Evolutionary conservation across 2,113 vertebrate species (phyloP).

Genomic region (Sander vitreus): DNA sequence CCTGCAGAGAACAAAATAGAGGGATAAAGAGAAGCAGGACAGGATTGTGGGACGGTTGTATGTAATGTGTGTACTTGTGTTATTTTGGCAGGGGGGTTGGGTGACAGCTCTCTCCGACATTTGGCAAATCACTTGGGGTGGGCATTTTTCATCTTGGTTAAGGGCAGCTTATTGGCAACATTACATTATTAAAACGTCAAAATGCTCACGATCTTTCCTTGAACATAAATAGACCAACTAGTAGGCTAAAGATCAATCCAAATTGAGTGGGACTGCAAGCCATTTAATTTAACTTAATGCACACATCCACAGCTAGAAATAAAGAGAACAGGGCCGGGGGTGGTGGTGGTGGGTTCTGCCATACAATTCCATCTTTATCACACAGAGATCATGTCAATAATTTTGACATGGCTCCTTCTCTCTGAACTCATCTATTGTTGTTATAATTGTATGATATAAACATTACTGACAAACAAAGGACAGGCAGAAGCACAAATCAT

Average conservation of each 20-base stretch:
- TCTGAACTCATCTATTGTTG: constrained; percentile 70
- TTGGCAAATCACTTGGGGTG: constrained; percentile 51
- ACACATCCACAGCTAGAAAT: constrained; percentile 21
- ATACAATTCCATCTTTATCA: constrained; percentile 62
- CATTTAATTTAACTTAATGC: constrained; percentile 67
- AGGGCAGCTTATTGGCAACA: constrained; percentile 63
- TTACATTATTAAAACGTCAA: constrained; percentile 68
- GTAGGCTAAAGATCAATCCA: constrained; percentile 54
- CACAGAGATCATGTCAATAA: constrained; percentile 67
- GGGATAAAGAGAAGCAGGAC: constrained; percentile 54
- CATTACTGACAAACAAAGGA: constrained; percentile 74
- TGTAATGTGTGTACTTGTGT: constrained; percentile 34
- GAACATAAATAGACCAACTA: constrained; percentile 63
- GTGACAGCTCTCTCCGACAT: constrained; percentile 56
- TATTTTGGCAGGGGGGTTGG: constrained; percentile 26
- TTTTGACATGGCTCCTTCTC: constrained; percentile 60
- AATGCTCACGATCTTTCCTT: constrained; percentile 47
- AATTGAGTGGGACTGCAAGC: constrained; percentile 38
- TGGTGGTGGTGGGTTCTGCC: not conserved
- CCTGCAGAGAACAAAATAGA: constrained; percentile 52
- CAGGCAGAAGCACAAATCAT: constrained; percentile 65
- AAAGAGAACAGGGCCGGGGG: constrained; percentile 21
- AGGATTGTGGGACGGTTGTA: constrained; percentile 27
- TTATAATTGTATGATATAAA: constrained; percentile 76
- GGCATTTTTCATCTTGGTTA: constrained; percentile 69